Conservation (phyloP, 2,888 invertebrate species). For the Bimastos eiseni region DNA sequence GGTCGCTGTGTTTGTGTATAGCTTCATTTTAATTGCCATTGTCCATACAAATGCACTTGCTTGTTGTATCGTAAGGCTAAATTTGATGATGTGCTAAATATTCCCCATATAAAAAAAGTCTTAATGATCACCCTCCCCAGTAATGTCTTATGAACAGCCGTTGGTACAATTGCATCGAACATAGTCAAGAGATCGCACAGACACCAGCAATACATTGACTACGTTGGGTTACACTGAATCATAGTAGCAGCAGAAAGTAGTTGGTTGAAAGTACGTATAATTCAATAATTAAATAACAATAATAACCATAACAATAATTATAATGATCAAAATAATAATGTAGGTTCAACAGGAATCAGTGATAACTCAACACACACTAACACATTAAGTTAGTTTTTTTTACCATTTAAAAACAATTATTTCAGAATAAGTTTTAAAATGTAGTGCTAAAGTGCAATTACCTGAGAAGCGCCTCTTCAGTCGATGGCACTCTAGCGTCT, state of each 20-base stretch:
- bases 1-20: neutral
- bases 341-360: neutral
- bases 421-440: neutral
- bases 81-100: neutral
- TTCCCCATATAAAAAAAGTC: neutral
- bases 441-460: neutral
- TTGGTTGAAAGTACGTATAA: neutral
- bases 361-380: neutral
- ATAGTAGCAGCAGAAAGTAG: too few species aligned
- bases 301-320: too few species aligned
- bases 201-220: neutral
- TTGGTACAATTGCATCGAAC: neutral
- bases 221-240: neutral
- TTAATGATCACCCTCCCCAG: too few species aligned
- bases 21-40: neutral
- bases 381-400: neutral
- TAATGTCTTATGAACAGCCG: neutral
- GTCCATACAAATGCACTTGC: neutral
- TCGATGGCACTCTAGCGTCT: conserved; percentile 38
- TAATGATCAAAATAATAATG: too few species aligned
- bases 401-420: neutral
- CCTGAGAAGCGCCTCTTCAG: conserved; percentile 40
- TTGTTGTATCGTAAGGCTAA: neutral
- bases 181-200: neutral
- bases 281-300: neutral